Evolutionary conservation across 2,797 vertebrate species (phyloP).

Genomic region (Gadopsis marmoratus): DNA sequence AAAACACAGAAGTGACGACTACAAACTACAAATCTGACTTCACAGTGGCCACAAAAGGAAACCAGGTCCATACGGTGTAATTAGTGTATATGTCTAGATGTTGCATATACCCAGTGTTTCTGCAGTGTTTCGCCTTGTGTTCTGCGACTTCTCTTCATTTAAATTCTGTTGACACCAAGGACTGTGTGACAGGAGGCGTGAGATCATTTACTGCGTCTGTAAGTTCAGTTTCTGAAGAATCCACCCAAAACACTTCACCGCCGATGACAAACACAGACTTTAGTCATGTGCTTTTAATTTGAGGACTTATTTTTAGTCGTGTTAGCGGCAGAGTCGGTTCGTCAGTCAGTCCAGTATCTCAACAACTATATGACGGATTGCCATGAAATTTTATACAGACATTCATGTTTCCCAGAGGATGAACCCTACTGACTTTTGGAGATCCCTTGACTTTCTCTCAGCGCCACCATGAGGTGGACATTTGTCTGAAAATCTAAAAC

Average conservation of each 20-base stretch:
- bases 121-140: neutral
- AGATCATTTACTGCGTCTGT: slow-evolving; percentile 2
- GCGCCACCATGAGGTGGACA: too few species aligned
- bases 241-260: neutral
- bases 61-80: neutral
- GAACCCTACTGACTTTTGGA: too few species aligned
- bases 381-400: too few species aligned
- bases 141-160: neutral
- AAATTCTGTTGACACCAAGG: neutral
- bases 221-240: neutral
- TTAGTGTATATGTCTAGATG: neutral
- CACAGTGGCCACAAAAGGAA: neutral
- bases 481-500: too few species aligned
- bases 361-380: too few species aligned
- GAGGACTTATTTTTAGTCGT: neutral
- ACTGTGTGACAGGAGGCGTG: neutral
- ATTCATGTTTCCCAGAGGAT: too few species aligned
- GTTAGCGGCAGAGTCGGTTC: neutral
- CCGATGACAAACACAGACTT: too few species aligned
- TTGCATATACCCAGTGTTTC: neutral
- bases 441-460: too few species aligned
- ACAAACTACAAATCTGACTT: neutral
- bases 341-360: neutral
- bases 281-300: neutral
- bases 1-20: neutral